Evolutionary conservation across 2,888 invertebrate species (phyloP), one percentile per base, ranked within the genome.

Genomic region (Caradrina clavipalpis): DNA sequence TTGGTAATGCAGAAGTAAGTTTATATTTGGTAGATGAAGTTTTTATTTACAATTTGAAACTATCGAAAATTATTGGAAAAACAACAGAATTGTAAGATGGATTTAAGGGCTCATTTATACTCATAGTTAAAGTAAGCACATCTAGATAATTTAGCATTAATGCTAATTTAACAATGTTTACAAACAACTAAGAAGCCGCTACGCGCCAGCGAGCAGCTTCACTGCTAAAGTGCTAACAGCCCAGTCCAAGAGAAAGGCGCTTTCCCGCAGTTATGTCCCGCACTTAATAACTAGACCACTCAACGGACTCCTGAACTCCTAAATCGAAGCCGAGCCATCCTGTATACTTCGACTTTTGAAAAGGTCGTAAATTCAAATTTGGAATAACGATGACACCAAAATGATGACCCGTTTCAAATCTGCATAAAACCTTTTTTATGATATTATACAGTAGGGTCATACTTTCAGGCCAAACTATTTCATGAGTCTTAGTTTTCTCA

Each of bases 211-310:
- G 87, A 90, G 86, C 89, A 87, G 84, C 83, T 81, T 82, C 84
- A 75, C 85, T 78, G 62, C 61, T 22, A 82, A 85, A 76, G 85
- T 78, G 47, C 51, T 26, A 51, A 85, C 83, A 83, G 82, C 87
- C 81, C 81, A 85, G 82, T 69, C 80, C 82, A 86, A 94, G 95
- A 95, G 95, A 95, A 95, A 96, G 95, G 95, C 95, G 90, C 95
- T 95, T 96, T 95, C 95, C 91, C 93, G 89, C 88, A 91, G 83
- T 88, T 85, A 87, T 63, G 62, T 69, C 86, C 83, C 80, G 81
- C 85, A 86, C 85, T 87, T 83, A 84, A 77, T 87, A 80, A 80
- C 76, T 87, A 80, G 80, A 86, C 83, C 83, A 85, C 84, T 87
- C 79, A 83, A 82, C 45, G 17, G 17, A 17, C 17, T 45, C 15